phyloP scores from a whole-genome alignment of 2,888 invertebrate genomes.

The Dicyrtoma fusca region DNA sequence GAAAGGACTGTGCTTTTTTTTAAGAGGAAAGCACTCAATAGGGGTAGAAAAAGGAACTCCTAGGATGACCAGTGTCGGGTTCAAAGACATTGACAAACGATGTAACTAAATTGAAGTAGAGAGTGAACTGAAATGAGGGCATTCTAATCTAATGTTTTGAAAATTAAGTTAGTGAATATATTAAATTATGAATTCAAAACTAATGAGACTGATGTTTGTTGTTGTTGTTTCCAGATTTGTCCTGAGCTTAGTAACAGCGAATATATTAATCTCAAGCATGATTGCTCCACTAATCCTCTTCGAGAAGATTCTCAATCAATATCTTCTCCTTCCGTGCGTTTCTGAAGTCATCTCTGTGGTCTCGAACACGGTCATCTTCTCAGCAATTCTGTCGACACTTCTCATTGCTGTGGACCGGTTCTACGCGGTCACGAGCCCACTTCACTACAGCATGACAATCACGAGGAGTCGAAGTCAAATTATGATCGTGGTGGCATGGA shows the following conservation, averaged over 20 bases:
- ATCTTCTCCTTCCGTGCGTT: slow-evolving; percentile 55
- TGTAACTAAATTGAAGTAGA: too few species aligned
- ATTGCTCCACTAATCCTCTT: slow-evolving; percentile 61
- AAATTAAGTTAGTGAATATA: too few species aligned
- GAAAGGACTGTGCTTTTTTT: too few species aligned
- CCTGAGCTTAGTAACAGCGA: slow-evolving; percentile 62
- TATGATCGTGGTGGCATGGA: slow-evolving; percentile 61
- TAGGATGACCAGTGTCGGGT: too few species aligned
- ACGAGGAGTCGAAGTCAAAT: slow-evolving; percentile 61
- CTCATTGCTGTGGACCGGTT: slow-evolving; percentile 64
- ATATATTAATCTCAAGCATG: slow-evolving; percentile 61
- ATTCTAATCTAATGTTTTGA: too few species aligned
- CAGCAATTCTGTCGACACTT: slow-evolving; percentile 62
- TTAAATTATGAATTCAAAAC: too few species aligned
- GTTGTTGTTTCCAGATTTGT: slow-evolving; percentile 60
- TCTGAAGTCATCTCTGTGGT: slow-evolving; percentile 60
- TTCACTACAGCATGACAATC: slow-evolving; percentile 64
- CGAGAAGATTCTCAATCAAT: slow-evolving; percentile 59
- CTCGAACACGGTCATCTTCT: slow-evolving; percentile 61
- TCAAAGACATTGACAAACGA: too few species aligned
- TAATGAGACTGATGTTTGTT: too few species aligned
- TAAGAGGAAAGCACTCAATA: too few species aligned
- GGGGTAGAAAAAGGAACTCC: too few species aligned
- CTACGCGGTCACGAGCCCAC: slow-evolving; percentile 63
- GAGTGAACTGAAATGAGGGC: too few species aligned